Evolutionary conservation across 2,113 vertebrate genomes (phyloP).

Genomic region (Pteropus alecto): DNA sequence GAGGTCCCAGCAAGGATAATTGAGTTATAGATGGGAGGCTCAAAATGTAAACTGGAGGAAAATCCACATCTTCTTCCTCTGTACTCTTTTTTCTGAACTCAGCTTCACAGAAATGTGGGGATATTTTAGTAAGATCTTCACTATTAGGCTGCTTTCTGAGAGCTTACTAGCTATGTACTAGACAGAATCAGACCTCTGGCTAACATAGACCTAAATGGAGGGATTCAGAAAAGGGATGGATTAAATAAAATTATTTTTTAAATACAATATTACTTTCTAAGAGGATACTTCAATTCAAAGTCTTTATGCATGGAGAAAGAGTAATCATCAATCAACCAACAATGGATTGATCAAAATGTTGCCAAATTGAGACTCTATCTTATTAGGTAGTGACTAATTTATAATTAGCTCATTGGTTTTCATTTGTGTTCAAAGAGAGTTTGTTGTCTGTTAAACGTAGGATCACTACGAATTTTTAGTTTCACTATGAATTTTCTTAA

Average conservation of each 20-base stretch:
- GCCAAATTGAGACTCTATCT: background rate
- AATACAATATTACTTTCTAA: constrained; percentile 4
- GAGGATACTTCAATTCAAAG: background rate
- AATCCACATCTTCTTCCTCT: background rate
- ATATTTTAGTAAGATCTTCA: background rate
- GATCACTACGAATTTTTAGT: background rate
- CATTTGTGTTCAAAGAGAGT: background rate
- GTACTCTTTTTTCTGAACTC: background rate
- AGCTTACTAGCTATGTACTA: background rate
- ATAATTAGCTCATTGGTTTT: constrained; percentile 30
- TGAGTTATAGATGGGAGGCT: background rate
- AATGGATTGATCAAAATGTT: constrained; percentile 40
- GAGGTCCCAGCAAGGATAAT: background rate
- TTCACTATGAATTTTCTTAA: constrained; percentile 44
- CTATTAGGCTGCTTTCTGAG: background rate
- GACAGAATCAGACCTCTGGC: background rate
- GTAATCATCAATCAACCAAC: background rate
- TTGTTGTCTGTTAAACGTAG: background rate
- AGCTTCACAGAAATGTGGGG: background rate
- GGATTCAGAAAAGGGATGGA: background rate
- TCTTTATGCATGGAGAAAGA: background rate
- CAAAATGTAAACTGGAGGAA: constrained; percentile 1
- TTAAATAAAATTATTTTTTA: background rate
- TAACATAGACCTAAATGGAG: background rate
- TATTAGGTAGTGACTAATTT: constrained; percentile 8